Evolutionary conservation across 1,140 invertebrate species (phyloP).

Genomic region (Drosophila watanabei): DNA sequence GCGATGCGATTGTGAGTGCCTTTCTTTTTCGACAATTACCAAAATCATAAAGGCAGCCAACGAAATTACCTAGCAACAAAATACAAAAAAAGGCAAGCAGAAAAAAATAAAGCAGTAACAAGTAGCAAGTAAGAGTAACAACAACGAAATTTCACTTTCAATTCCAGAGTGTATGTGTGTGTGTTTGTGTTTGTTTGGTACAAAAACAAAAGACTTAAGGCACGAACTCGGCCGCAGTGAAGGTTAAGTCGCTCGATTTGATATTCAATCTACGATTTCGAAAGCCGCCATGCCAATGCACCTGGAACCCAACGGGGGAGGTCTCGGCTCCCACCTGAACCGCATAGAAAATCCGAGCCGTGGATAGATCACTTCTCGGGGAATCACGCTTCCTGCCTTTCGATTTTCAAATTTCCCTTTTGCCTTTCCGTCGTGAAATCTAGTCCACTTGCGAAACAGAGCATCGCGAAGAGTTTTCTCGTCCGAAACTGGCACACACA

Average conservation of each 20-base stretch:
- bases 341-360: constrained; percentile 38
- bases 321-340: constrained; percentile 35
- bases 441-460: constrained; percentile 65
- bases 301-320: constrained; percentile 36
- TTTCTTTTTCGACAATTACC: constrained; percentile 81
- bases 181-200: constrained; percentile 29
- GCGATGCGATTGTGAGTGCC: constrained; percentile 66
- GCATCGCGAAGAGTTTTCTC: constrained; percentile 63
- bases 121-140: constrained; percentile 39
- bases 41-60: constrained; percentile 59
- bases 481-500: constrained; percentile 69
- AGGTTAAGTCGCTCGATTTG: constrained; percentile 75
- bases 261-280: constrained; percentile 78
- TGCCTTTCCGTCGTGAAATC: constrained; percentile 51
- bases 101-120: constrained; percentile 16
- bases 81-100: not conserved
- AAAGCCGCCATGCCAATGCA: constrained; percentile 77
- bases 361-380: constrained; percentile 54
- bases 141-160: constrained; percentile 81
- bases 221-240: constrained; percentile 73
- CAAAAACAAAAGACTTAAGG: constrained; percentile 75
- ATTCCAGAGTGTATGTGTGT: constrained; percentile 36
- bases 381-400: constrained; percentile 22
- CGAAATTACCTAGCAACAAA: constrained; percentile 47
- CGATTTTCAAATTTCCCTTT: not conserved